Evolutionary conservation across 2,113 vertebrate species (phyloP), one percentile per base, ranked within the genome.

Genomic region (Elephas maximus): DNA sequence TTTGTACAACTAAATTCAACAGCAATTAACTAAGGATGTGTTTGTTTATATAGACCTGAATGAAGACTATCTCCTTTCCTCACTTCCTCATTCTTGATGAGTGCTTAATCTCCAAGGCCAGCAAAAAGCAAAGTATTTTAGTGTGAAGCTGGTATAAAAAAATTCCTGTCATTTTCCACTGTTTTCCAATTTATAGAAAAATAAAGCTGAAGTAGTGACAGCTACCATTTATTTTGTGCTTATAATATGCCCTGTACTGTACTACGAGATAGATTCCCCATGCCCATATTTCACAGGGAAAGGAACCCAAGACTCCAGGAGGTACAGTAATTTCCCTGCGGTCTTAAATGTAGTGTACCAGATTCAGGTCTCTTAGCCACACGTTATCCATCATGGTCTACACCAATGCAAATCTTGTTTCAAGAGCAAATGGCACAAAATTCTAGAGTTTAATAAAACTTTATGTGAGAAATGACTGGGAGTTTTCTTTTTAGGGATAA

Each of bases 401-500:
- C 24, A 10, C 71, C 77, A 92, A 95, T 84, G 57, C 41, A 90
- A 87, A 67, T 90, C 84, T 76, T 80, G 62, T 88, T 87, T 79
- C 53, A 86, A 83, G 90, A 91, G 30, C 8, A 80, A 87, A 80
- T 60, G 71, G 63, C 53, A 41, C 57, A 53, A 78, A 80, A 77
- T 92, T 69, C 65, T 18, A 79, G 62, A 88, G 44, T 73, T 93
- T 91, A 88, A 51, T 94, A 84, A 53, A 60, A 65, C 30, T 93
- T 90, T 30, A n/a, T 71, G 30, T 87, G 88, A 97, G 63, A 95
- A 95, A 90, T 95, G 84, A 90, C 71, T 92, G 62, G 41, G 44
- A 28, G 60, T 92, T 90, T 33, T 71, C 45, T 81, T 33, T 80
- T 77, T 73, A 92, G 88, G 60, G 23, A 73, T n/a, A 63, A 37